Conservation (phyloP, 2,113 vertebrate species). For the Lophochroa leadbeateri region DNA sequence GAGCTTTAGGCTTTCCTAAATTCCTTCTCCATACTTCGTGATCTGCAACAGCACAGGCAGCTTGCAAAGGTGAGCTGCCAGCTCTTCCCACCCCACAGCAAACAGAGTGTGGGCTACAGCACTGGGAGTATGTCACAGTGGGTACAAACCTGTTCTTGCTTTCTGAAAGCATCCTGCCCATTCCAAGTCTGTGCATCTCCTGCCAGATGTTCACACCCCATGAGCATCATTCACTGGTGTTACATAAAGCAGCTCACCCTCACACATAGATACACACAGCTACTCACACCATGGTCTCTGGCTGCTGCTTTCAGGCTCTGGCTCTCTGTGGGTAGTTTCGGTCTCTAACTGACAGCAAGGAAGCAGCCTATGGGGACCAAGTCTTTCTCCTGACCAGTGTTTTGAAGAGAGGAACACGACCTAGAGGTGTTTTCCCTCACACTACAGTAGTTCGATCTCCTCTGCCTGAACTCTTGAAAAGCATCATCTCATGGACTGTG, state of each 20-base stretch:
- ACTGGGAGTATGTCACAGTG: neutral
- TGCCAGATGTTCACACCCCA: neutral
- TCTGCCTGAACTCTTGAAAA: neutral
- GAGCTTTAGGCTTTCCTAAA: neutral
- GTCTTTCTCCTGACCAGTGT: neutral
- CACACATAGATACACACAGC: neutral
- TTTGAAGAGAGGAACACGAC: neutral
- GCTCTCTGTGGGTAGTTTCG: neutral
- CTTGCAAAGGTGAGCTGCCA: neutral
- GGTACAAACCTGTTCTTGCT: neutral
- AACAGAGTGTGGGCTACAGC: neutral
- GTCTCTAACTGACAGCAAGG: neutral
- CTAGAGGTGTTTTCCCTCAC: neutral
- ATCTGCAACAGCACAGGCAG: neutral
- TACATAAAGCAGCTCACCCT: neutral
- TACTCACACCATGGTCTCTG: neutral
- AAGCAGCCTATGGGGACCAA: neutral
- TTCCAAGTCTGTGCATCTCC: neutral
- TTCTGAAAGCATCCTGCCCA: neutral
- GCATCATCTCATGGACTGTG: rapidly evolving
- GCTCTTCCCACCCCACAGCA: neutral
- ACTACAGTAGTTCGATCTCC: neutral
- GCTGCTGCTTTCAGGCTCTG: neutral
- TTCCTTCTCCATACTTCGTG: neutral
- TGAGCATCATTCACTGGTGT: neutral